A percentile compares a stretch with the other conserved stretches of the same genome.
phyloP scores from a whole-genome alignment of 2,888 invertebrate species.

The Heterodera filipjevi region DNA sequence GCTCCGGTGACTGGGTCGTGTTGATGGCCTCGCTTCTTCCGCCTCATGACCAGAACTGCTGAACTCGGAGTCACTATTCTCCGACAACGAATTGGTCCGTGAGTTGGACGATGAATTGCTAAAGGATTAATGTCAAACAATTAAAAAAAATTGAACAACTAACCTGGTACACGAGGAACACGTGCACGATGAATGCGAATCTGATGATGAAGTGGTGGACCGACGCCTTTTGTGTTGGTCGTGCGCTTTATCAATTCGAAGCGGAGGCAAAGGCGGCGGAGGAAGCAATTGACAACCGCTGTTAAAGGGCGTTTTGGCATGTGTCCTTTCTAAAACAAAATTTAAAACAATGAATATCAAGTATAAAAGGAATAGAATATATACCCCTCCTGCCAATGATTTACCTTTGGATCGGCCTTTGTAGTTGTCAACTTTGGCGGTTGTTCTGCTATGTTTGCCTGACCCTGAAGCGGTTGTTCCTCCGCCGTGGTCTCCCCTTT shows the following conservation, averaged over 20 bases:
- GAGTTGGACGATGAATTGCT: background rate
- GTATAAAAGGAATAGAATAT: too few species aligned
- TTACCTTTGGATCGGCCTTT: slow-evolving; percentile 1
- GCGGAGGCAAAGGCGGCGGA: background rate
- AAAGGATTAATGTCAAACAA: background rate
- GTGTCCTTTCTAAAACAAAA: background rate
- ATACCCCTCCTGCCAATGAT: background rate
- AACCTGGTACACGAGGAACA: background rate
- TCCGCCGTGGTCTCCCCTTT: background rate
- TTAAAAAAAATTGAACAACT: background rate
- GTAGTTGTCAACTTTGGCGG: background rate
- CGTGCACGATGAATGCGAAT: background rate
- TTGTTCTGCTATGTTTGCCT: background rate
- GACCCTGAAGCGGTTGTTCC: background rate
- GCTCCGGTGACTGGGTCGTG: background rate
- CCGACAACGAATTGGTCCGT: background rate
- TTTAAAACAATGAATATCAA: background rate
- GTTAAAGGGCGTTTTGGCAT: background rate
- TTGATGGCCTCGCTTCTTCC: background rate
- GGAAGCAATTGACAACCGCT: background rate
- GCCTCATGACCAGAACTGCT: background rate
- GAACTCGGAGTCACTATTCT: background rate
- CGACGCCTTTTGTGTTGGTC: background rate
- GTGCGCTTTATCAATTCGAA: background rate
- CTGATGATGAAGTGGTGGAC: background rate